A percentile compares a stretch with the other conserved stretches of the same genome.
Evolutionary conservation across 1,140 invertebrate genomes (phyloP).

Genomic region (Cyphomyrmex costatus): DNA sequence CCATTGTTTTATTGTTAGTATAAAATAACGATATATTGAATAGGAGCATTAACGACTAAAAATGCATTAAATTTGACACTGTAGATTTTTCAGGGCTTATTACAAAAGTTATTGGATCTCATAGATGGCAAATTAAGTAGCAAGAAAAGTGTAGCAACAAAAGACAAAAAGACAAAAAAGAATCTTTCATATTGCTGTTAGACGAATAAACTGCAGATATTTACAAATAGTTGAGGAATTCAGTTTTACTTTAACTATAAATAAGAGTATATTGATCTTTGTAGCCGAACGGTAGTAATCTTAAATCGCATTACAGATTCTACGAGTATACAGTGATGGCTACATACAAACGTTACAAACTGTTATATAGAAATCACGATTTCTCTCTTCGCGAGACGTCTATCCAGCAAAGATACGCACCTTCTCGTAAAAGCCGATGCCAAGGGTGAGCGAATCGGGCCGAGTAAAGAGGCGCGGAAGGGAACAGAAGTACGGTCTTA

Average conservation of each 20-base stretch:
- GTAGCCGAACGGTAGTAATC: conserved; percentile 17
- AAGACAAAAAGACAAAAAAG: not conserved
- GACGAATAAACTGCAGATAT: conserved; percentile 2
- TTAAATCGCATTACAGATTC: conserved; percentile 47
- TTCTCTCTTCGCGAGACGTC: conserved; percentile 38
- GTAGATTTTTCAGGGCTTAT: no score
- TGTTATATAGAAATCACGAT: conserved; percentile 36
- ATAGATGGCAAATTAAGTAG: no score
- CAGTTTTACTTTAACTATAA: conserved; percentile 13
- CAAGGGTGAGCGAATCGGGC: conserved; percentile 46
- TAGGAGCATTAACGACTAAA: no score
- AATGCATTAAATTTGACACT: no score
- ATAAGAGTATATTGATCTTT: conserved; percentile 21
- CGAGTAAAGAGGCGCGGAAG: conserved; percentile 39
- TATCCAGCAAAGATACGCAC: conserved; percentile 29
- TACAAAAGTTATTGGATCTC: no score
- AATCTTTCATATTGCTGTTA: not conserved
- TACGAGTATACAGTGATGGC: not conserved
- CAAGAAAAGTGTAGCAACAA: no score
- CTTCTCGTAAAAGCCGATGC: conserved; percentile 37
- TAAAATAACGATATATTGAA: no score
- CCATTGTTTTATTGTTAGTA: no score
- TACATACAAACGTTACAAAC: conserved; percentile 40
- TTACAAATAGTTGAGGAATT: not conserved
- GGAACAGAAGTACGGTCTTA: conserved; percentile 75